A percentile compares a stretch with the other conserved stretches of the same genome.
Conservation (phyloP, 2,797 vertebrate genomes). For the Rhabdophis nuchalis region DNA sequence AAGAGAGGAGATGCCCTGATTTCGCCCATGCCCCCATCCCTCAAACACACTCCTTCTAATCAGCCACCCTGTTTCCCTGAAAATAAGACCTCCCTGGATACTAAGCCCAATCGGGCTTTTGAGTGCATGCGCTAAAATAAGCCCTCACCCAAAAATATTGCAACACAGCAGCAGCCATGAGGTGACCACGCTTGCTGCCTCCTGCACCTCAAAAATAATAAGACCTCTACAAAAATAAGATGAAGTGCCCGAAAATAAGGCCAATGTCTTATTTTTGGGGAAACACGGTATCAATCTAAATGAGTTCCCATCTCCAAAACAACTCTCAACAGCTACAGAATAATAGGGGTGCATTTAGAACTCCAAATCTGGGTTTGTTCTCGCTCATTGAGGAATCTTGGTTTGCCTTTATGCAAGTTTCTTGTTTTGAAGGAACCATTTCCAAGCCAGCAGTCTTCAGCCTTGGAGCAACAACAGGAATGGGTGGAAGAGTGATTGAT, state of each 20-base stretch:
- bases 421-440: constrained; percentile 66
- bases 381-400: constrained; percentile 55
- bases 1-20: not conserved
- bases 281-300: not conserved
- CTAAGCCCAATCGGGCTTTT: no score
- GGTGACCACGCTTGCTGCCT: no score
- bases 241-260: no score
- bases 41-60: not conserved
- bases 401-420: constrained; percentile 45
- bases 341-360: constrained; percentile 31
- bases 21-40: not conserved
- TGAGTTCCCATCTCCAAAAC: constrained; percentile 58
- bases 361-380: constrained; percentile 49
- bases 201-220: no score
- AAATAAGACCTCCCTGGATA: no score
- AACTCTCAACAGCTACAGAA: constrained; percentile 54
- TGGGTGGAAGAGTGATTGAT: constrained; percentile 66
- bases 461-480: constrained; percentile 63
- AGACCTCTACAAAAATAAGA: no score
- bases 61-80: no score
- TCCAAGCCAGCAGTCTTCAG: constrained; percentile 70
- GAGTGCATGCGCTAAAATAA: no score
- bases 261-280: no score
- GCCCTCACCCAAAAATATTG: no score
- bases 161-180: no score